Base-by-base conservation (phyloP, 1,140 invertebrate genomes). In the Bombus difficillimus region DNA sequence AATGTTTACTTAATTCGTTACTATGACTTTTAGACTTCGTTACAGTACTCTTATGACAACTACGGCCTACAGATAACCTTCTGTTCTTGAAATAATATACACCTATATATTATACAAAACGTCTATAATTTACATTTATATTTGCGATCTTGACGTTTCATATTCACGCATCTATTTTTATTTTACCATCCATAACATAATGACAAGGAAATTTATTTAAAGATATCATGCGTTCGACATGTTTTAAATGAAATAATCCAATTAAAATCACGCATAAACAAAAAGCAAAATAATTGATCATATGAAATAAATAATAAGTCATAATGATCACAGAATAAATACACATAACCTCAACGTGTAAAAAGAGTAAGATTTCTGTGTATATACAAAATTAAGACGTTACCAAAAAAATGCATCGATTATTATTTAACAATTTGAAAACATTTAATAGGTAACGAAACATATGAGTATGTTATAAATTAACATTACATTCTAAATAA, bases 271-370 rank as follows among this genome's bases (percentile, higher is more conserved):
- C 28, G 12, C 1, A 64, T 8, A 43, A 71, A 34, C 0, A 32
- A 66, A 66, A 47, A 64, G 32, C 12, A 25, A 28, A 53, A 41
- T 39, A 8, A 34, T 37, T 6, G 47, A 53, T 66, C 3, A 18
- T 22, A 62, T 22, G 25, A 13, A 37, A n/a, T 22, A 28, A 43
- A 53, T 12, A 25, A 76, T 28, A 37, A n/a, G 28, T 41, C 34
- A 10, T 22, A 6, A 39, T 66, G 25, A 34, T 47, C 6, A 25
- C 5, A n/a, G 53, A 32, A 76, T 32, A 41, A 47, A 32, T 53
- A 68, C 13, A 59, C 64, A 71, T 84, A 84, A 84, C 82, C 82
- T 83, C 22, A 77, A 83, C 34, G 22, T 32, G 6, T 2, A 1
- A 13, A 25, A 83, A 34, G 15, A 32, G 15, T 37, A 37, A 43